Evolutionary conservation across 2,113 vertebrate species (phyloP).

Genomic region (Trichomycterus rosablanca): DNA sequence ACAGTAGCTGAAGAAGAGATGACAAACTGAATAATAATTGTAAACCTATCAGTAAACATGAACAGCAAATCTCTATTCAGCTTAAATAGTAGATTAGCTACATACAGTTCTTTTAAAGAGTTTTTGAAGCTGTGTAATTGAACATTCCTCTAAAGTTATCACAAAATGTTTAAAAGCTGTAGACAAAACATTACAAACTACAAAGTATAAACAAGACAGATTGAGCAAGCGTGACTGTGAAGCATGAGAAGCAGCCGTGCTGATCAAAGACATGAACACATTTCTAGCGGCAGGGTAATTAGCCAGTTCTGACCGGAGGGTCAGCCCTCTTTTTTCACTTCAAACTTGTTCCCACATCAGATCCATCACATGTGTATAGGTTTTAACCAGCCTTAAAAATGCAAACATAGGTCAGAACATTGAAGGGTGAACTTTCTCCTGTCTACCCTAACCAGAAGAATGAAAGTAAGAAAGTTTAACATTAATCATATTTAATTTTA

Average conservation of each 20-base stretch:
- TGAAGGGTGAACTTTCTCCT: background rate
- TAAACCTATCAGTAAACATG: no score
- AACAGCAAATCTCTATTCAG: no score
- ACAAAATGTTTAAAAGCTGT: background rate
- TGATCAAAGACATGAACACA: slow-evolving; percentile 35
- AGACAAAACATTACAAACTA: slow-evolving; percentile 2
- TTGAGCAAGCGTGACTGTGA: slow-evolving; percentile 24
- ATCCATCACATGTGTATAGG: background rate
- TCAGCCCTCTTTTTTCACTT: background rate
- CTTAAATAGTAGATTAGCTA: no score
- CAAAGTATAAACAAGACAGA: background rate
- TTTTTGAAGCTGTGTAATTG: no score
- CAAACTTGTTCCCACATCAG: background rate
- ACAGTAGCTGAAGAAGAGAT: no score
- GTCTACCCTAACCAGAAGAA: background rate
- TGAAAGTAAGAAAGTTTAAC: background rate
- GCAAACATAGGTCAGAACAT: background rate
- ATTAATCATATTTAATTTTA: no score
- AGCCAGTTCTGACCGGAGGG: slow-evolving; percentile 17
- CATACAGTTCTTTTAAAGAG: no score
- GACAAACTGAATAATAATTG: no score
- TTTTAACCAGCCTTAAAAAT: background rate
- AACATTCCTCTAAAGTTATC: slow-evolving; percentile 1
- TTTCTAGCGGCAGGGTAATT: slow-evolving; percentile 32
- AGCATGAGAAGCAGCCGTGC: slow-evolving; percentile 10